Percentiles rank a stretch among this genome's conserved stretches.
Evolutionary conservation across 2,888 invertebrate genomes (phyloP).

Genomic region (Eupithecia abbreviata): DNA sequence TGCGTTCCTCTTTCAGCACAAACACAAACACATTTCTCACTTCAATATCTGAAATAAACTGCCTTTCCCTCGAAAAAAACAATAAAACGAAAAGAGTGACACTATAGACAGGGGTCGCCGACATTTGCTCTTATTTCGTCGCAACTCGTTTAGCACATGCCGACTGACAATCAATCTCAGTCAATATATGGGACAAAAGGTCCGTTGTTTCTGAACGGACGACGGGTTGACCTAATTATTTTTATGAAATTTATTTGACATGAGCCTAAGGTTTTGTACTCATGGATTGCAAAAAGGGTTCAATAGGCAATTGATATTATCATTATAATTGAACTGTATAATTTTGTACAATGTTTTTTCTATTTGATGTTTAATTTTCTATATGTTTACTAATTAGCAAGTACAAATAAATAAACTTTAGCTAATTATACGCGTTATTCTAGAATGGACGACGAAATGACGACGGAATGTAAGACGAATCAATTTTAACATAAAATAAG

Average conservation of each 20-base stretch:
- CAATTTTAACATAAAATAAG: no score
- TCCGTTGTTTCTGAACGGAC: slow-evolving; percentile 68
- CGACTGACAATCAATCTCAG: slow-evolving; percentile 81
- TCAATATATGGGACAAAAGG: slow-evolving; percentile 79
- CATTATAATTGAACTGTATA: neutral
- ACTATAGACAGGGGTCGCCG: slow-evolving; percentile 73
- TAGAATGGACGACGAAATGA: no score
- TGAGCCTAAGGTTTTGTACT: slow-evolving; percentile 32
- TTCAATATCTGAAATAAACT: slow-evolving; percentile 5
- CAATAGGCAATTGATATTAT: neutral
- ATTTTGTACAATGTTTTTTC: no score
- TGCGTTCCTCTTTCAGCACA: neutral
- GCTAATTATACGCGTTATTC: no score
- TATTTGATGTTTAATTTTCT: no score
- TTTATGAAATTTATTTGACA: slow-evolving; percentile 55
- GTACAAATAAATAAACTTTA: no score
- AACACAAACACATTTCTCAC: neutral
- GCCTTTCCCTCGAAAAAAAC: slow-evolving; percentile 30
- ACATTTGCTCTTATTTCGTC: slow-evolving; percentile 78
- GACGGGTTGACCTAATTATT: slow-evolving; percentile 66
- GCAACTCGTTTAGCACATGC: slow-evolving; percentile 78
- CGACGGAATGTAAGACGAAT: no score
- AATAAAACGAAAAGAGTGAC: slow-evolving; percentile 76
- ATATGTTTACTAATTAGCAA: no score
- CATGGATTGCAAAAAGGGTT: neutral